phyloP scores from a whole-genome alignment of 2,797 vertebrate genomes.

The Setipinna tenuifilis region DNA sequence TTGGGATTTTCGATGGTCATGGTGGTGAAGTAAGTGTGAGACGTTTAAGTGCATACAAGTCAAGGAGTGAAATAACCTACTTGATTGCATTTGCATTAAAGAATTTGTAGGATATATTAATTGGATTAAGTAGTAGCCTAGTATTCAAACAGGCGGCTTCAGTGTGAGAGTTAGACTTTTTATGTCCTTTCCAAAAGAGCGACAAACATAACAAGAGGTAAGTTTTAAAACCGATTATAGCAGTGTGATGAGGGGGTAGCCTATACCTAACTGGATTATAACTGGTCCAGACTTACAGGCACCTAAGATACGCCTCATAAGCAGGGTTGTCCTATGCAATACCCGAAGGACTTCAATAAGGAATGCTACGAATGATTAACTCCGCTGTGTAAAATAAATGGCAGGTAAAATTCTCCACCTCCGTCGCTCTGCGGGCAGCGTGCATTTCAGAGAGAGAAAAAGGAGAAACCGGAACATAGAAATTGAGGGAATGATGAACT shows the following conservation, averaged over 20 bases:
- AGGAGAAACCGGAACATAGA: not conserved
- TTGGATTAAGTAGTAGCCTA: not conserved
- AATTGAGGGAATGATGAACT: not conserved
- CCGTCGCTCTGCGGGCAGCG: not conserved
- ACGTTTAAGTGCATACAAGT: not conserved
- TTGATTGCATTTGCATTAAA: no score
- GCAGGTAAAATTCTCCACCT: no score
- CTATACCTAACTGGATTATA: not conserved
- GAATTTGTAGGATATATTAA: not conserved
- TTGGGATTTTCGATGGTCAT: slow-evolving; percentile 87
- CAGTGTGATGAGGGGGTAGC: not conserved
- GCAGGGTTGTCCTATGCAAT: not conserved
- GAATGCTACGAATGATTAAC: not conserved
- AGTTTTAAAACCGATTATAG: not conserved
- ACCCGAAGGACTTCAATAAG: not conserved
- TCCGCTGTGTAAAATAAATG: not conserved
- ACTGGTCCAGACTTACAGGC: no score
- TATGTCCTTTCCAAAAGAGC: not conserved
- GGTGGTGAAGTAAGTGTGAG: slow-evolving; percentile 82
- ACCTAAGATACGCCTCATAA: not conserved
- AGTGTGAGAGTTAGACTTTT: not conserved
- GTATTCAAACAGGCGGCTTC: not conserved
- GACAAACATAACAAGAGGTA: slow-evolving; percentile 1
- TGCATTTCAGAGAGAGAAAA: not conserved
- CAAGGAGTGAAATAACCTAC: no score